Evolutionary conservation across 2,888 invertebrate genomes (phyloP).

Genomic region (Plagiodera versicolora): DNA sequence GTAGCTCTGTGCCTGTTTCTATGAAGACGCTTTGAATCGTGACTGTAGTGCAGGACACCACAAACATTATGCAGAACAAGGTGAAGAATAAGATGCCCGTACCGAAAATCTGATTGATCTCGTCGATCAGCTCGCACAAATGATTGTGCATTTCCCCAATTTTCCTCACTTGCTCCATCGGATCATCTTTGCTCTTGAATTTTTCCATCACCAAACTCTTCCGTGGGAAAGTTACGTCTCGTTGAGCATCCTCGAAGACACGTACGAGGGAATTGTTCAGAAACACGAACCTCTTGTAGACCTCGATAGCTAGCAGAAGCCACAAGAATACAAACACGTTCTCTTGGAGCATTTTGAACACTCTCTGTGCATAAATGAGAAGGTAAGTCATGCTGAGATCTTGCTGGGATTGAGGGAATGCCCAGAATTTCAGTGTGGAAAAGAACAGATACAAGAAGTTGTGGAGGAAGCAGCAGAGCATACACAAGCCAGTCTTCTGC

Average conservation of each 20-base stretch:
- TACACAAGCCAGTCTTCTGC: no score
- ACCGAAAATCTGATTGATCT: constrained; percentile 5
- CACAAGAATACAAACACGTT: constrained; percentile 1
- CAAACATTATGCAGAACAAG: neutral
- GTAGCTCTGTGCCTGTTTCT: neutral
- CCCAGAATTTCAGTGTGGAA: neutral
- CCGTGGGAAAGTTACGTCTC: neutral
- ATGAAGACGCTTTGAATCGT: neutral
- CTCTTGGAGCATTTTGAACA: constrained; percentile 1
- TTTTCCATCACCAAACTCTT: neutral
- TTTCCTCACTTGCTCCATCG: neutral
- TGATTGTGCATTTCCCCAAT: neutral
- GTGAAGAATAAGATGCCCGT: neutral
- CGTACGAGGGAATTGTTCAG: neutral
- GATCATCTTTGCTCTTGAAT: neutral
- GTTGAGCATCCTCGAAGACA: neutral
- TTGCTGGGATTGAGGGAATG: neutral
- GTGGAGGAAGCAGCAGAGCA: no score
- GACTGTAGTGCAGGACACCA: neutral
- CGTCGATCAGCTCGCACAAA: neutral
- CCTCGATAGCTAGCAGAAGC: constrained; percentile 12
- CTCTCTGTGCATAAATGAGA: neutral
- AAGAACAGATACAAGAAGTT: no score
- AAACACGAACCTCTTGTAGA: constrained; percentile 8
- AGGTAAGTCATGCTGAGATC: neutral